Conservation (phyloP, 2,113 vertebrate genomes). For the Stomatorhinus ivindoensis region DNA sequence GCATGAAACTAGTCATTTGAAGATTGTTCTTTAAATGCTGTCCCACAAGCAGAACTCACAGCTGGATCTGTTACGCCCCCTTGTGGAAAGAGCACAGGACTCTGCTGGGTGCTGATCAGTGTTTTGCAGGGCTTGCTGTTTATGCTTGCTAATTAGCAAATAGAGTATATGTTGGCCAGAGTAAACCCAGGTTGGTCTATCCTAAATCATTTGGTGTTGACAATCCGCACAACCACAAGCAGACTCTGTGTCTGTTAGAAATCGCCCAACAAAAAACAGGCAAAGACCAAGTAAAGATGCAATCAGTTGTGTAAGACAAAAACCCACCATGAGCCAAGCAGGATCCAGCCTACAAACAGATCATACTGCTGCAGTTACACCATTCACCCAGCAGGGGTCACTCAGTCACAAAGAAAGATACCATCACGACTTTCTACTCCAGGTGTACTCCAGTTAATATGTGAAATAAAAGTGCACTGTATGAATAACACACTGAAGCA, state of each 20-base stretch:
- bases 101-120: background rate
- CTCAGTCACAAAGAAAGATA: background rate
- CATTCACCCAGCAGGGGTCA: constrained; percentile 3
- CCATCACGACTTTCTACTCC: too few relatives aligned
- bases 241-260: background rate
- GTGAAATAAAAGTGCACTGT: background rate
- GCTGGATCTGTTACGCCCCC: background rate
- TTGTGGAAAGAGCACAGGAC: constrained; percentile 3
- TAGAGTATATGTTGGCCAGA: background rate
- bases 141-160: background rate
- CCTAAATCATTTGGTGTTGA: background rate
- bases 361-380: background rate
- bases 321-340: background rate
- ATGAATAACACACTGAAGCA: constrained; percentile 29
- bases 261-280: background rate
- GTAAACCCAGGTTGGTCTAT: background rate
- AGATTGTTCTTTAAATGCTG: background rate
- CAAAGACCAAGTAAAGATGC: background rate
- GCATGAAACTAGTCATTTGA: background rate
- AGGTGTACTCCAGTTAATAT: background rate
- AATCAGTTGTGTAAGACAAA: background rate
- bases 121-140: background rate
- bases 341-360: background rate
- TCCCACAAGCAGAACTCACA: background rate
- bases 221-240: background rate